Percentiles rank a stretch among this genome's conserved stretches.
Evolutionary conservation across 1,140 invertebrate species (phyloP).

Genomic region (Scylla paramamosain): DNA sequence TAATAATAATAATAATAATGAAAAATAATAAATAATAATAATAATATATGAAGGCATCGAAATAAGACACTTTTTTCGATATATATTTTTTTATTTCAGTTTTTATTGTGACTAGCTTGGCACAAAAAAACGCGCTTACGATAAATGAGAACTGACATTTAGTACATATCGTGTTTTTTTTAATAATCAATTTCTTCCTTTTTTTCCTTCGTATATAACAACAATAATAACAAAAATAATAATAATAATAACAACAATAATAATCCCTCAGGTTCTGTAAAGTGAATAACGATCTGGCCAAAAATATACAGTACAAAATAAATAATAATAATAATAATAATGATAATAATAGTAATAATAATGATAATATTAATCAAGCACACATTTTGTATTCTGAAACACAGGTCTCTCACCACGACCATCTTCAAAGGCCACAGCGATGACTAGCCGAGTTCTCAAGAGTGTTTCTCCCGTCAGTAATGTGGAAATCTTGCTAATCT

Average conservation of each 20-base stretch:
- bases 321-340: too few species aligned
- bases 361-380: too few species aligned
- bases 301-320: neutral
- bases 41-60: neutral
- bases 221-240: conserved; percentile 12
- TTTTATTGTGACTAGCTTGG: conserved; percentile 66
- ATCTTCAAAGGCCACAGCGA: too few species aligned
- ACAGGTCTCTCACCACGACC: too few species aligned
- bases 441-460: too few species aligned
- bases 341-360: too few species aligned
- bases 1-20: neutral
- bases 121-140: conserved; percentile 64
- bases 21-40: neutral
- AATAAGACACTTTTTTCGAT: too few species aligned
- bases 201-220: neutral
- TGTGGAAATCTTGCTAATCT: too few species aligned
- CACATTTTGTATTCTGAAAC: too few species aligned
- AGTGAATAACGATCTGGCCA: neutral
- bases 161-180: neutral
- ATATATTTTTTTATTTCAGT: conserved; percentile 30
- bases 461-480: too few species aligned
- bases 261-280: too few species aligned
- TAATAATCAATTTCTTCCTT: neutral
- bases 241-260: neutral
- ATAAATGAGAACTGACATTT: conserved; percentile 38